phyloP scores from a whole-genome alignment of 2,888 invertebrate species.

The Nebria salina region DNA sequence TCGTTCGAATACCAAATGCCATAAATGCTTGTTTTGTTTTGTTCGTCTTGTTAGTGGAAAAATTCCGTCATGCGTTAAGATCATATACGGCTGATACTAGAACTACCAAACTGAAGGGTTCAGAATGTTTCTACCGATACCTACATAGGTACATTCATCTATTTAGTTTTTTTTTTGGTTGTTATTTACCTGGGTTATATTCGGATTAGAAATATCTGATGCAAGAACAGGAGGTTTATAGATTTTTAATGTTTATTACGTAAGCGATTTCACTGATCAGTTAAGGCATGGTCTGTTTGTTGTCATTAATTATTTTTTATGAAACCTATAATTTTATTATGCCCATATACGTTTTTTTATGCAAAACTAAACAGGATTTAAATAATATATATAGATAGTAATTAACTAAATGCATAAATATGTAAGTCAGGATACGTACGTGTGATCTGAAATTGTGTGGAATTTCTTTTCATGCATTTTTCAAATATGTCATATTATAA shows the following conservation, averaged over 20 bases:
- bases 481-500: background rate
- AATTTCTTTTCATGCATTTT: background rate
- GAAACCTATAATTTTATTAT: background rate
- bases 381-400: too few species aligned
- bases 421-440: too few species aligned
- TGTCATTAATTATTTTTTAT: background rate
- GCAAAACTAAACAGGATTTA: too few species aligned
- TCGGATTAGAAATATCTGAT: slow-evolving; percentile 5
- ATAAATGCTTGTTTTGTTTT: slow-evolving; percentile 13
- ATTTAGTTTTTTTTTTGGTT: background rate
- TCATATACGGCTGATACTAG: slow-evolving; percentile 13
- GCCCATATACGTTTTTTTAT: too few species aligned
- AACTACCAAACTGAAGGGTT: slow-evolving; percentile 10
- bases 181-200: background rate
- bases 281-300: background rate
- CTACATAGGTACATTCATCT: background rate
- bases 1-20: slow-evolving; percentile 15
- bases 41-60: slow-evolving; percentile 25
- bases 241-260: slow-evolving; percentile 8
- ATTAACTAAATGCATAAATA: too few species aligned
- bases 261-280: slow-evolving; percentile 1
- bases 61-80: slow-evolving; percentile 21
- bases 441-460: too few species aligned
- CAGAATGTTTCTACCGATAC: background rate
- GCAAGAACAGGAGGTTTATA: background rate